Conservation (phyloP, 2,113 vertebrate species). For the Marmota monax region DNA sequence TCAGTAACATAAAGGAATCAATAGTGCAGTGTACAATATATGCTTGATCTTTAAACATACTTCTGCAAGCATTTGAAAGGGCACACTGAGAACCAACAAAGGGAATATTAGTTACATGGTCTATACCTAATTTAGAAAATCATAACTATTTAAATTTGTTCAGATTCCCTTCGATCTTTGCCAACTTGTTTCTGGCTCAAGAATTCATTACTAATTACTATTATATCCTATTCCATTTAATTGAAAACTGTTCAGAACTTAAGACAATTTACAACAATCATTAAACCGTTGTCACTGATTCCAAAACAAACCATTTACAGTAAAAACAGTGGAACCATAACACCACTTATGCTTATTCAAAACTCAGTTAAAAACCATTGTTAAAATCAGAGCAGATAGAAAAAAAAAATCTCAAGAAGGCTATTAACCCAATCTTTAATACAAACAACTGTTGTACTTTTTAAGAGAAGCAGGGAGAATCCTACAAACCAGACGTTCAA, state of each 20-base stretch:
- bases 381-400: constrained; percentile 47
- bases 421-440: constrained; percentile 25
- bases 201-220: constrained; percentile 34
- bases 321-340: background rate
- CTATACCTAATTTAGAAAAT: constrained; percentile 44
- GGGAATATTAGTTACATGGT: constrained; percentile 5
- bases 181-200: constrained; percentile 39
- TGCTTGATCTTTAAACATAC: constrained; percentile 25
- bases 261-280: background rate
- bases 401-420: constrained; percentile 36
- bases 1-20: constrained; percentile 55
- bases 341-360: constrained; percentile 16
- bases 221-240: constrained; percentile 22
- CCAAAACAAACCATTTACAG: constrained; percentile 19
- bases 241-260: constrained; percentile 47
- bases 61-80: constrained; percentile 42
- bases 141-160: constrained; percentile 36
- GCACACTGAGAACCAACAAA: constrained; percentile 54
- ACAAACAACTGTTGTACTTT: constrained; percentile 22
- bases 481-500: background rate
- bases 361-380: background rate
- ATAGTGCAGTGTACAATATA: constrained; percentile 10
- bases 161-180: constrained; percentile 15
- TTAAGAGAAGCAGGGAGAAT: background rate
- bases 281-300: background rate